Percentiles rank a stretch among this genome's conserved stretches.
Conservation (phyloP, 2,113 vertebrate genomes). For the Stictonetta naevosa region DNA sequence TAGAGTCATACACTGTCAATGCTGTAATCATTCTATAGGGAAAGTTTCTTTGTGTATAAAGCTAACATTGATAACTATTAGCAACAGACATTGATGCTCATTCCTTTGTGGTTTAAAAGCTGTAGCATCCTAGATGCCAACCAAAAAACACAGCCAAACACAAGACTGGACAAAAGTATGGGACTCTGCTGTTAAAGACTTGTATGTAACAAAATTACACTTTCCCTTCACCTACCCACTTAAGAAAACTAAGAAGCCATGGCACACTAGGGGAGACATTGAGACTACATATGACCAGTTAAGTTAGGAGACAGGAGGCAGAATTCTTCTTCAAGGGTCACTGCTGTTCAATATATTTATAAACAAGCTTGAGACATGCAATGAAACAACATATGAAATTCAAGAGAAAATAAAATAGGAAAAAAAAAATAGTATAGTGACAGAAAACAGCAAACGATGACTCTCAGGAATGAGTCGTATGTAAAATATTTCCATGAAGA, state of each 20-base stretch:
- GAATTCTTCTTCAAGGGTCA: background rate
- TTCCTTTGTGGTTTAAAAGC: background rate
- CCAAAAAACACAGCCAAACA: background rate
- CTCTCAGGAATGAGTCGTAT: background rate
- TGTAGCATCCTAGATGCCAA: background rate
- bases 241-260: background rate
- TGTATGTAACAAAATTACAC: background rate
- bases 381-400: background rate
- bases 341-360: background rate
- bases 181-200: background rate
- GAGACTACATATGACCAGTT: background rate
- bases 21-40: rapidly evolving
- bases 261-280: background rate
- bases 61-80: background rate
- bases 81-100: background rate
- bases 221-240: background rate
- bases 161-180: background rate
- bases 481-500: background rate
- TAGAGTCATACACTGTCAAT: background rate
- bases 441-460: background rate
- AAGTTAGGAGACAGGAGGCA: background rate
- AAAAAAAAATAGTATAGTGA: background rate
- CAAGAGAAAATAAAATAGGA: background rate
- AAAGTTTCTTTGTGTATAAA: background rate
- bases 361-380: background rate